A percentile compares a stretch with the other conserved stretches of the same genome.
These are phyloP conservation scores for Procambarus clarkii DNA, from an alignment of 1,140 invertebrate genomes.

Conservation along the genomic window DNA sequence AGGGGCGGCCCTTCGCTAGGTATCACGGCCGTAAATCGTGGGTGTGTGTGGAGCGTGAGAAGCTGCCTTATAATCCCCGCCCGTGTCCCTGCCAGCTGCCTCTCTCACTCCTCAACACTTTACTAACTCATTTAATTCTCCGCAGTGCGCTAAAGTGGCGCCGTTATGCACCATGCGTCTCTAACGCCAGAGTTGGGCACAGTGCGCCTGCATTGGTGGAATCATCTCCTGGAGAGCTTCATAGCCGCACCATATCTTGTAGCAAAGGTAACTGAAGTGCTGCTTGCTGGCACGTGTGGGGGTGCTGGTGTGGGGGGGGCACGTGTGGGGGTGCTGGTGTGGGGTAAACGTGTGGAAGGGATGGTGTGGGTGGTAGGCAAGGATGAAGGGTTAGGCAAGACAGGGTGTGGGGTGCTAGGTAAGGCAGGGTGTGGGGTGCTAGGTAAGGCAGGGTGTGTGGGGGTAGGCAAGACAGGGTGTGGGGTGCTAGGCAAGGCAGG, in stretches of 20 bases:
- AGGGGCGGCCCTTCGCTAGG: background rate
- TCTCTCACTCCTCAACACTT: background rate
- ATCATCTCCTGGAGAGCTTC: background rate
- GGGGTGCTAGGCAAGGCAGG: too few relatives aligned
- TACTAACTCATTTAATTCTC: background rate
- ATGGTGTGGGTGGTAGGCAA: too few relatives aligned
- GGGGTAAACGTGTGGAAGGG: too few relatives aligned
- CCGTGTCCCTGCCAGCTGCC: background rate
- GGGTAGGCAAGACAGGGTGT: too few relatives aligned
- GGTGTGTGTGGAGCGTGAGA: conserved; percentile 1
- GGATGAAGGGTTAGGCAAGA: too few relatives aligned
- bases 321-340: too few relatives aligned
- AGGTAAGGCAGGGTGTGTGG: too few relatives aligned
- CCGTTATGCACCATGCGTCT: background rate
- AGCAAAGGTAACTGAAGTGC: too few relatives aligned
- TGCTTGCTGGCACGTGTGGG: too few relatives aligned
- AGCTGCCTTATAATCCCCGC: background rate
- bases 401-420: too few relatives aligned
- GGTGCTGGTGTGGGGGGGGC: too few relatives aligned
- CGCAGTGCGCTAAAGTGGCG: conserved; percentile 5
- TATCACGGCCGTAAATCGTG: background rate
- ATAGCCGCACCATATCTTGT: background rate
- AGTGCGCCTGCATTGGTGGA: background rate
- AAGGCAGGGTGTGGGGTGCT: too few relatives aligned
- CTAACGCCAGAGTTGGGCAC: background rate